phyloP scores from a whole-genome alignment of 2,113 vertebrate species.

The Romanogobio albipinnatus region DNA sequence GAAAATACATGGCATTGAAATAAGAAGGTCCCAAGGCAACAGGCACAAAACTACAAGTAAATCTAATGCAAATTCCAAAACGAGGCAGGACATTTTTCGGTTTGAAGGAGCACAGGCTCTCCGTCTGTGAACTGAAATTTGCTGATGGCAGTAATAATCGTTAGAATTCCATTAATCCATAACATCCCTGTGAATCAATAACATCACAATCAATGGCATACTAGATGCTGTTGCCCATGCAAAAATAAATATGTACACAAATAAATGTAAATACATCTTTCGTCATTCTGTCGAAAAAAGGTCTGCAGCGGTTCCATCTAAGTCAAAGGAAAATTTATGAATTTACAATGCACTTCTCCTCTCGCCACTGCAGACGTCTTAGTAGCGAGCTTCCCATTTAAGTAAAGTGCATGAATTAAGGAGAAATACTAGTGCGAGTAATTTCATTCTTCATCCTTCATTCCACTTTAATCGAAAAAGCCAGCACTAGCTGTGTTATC shows the following conservation, averaged over 20 bases:
- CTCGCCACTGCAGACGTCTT: conserved; percentile 49
- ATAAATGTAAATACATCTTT: conserved; percentile 13
- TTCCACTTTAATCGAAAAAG: conserved; percentile 51
- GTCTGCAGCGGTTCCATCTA: not conserved
- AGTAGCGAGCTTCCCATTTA: conserved; percentile 48
- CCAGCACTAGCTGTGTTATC: conserved; percentile 35
- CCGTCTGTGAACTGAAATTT: conserved; percentile 17
- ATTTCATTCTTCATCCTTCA: conserved; percentile 53
- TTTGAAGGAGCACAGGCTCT: conserved; percentile 1
- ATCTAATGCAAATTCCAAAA: conserved; percentile 52
- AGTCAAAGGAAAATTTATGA: conserved; percentile 49
- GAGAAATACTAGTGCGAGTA: conserved; percentile 45
- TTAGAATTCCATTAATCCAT: conserved; percentile 14
- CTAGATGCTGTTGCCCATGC: not conserved
- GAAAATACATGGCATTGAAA: conserved; percentile 35
- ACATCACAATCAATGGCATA: not conserved
- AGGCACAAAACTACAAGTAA: conserved; percentile 35
- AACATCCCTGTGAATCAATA: conserved; percentile 15
- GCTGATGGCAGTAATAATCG: conserved; percentile 10
- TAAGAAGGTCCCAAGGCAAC: conserved; percentile 15
- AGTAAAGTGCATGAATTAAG: conserved; percentile 57
- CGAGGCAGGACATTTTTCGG: conserved; percentile 18
- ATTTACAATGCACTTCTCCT: conserved; percentile 36
- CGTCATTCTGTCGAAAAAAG: conserved; percentile 7
- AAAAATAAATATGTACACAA: conserved; percentile 24